These are phyloP conservation scores for Danio albolineatus DNA, from an alignment of 2,797 vertebrate species.

Conservation along the genomic window DNA sequence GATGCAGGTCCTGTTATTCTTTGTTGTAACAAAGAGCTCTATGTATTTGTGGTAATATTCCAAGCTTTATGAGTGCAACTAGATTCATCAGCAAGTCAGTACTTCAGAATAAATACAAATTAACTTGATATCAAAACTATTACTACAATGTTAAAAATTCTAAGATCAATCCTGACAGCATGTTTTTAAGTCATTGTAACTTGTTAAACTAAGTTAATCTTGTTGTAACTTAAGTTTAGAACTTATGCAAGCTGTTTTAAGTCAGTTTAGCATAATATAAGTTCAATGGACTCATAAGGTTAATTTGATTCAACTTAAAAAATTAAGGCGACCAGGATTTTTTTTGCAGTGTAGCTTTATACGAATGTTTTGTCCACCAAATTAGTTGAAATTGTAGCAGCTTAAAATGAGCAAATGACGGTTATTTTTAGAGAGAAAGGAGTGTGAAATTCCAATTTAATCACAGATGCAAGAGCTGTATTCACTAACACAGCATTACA, in stretches of 20 bases:
- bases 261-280: too few species aligned
- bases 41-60: background rate
- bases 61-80: background rate
- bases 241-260: too few species aligned
- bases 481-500: slow-evolving; percentile 27
- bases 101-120: background rate
- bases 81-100: background rate
- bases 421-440: slow-evolving; percentile 34
- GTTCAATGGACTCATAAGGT: too few species aligned
- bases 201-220: too few species aligned
- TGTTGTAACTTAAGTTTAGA: too few species aligned
- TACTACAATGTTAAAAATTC: too few species aligned
- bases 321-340: too few species aligned
- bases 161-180: too few species aligned
- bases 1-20: slow-evolving; percentile 17
- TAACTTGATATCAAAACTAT: slow-evolving; percentile 8
- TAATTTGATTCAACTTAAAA: too few species aligned
- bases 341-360: too few species aligned
- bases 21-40: background rate
- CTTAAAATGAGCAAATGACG: background rate
- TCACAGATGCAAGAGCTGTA: slow-evolving; percentile 29
- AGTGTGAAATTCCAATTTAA: slow-evolving; percentile 50
- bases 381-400: background rate
- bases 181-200: too few species aligned
- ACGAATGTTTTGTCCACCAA: background rate